Base-by-base conservation (phyloP, 2,888 invertebrate genomes). In the Lissonota sp. region DNA sequence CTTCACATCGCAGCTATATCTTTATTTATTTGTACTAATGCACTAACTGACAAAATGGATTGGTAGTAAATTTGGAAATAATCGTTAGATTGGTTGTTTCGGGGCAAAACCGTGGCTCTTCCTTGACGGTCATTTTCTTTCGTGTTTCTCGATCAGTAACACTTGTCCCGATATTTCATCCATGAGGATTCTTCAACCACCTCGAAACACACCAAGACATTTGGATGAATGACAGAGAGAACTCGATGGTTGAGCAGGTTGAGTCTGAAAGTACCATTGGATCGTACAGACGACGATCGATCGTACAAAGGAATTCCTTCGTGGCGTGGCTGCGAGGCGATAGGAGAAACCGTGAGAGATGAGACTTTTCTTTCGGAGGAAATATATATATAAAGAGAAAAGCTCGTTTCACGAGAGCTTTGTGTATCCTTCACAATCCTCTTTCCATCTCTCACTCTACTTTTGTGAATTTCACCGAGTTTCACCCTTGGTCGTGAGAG, bases 391-490 rank as follows among this genome's bases (percentile, higher is more conserved):
- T 58, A 69, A 63, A 37, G 62, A 42, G 26, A 55, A 7, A 26
- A 40, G 12, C 42, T 26, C 16, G n/a, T 44, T 58, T 14, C 67
- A 62, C 60, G 39, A 53, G 67, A 67, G 53, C 40, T n/a, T n/a
- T 42, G 4, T 26, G 55, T 37, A n/a, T 58, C 66, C 49, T 6
- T 74, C 49, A n/a, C 44, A 37, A n/a, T 60, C 26, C 42, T 62
- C 62, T 53, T 6, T 51, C 49, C 42, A 49, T 39, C 40, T 42
- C 51, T 26, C 63, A 26, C 26, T 5, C 58, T 60, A 26, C 67
- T 80, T n/a, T 80, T 72, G 72, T 72, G 67, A 69, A 64, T 62
- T 66, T 55, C 72, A 42, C 37, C 63, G 46, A 69, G 64, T 62
- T 75, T 53, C 62, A 14, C 44, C 67, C 51, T 62, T 49, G 40